phyloP scores from a whole-genome alignment of 2,113 vertebrate species.

The Lycaon pictus region DNA sequence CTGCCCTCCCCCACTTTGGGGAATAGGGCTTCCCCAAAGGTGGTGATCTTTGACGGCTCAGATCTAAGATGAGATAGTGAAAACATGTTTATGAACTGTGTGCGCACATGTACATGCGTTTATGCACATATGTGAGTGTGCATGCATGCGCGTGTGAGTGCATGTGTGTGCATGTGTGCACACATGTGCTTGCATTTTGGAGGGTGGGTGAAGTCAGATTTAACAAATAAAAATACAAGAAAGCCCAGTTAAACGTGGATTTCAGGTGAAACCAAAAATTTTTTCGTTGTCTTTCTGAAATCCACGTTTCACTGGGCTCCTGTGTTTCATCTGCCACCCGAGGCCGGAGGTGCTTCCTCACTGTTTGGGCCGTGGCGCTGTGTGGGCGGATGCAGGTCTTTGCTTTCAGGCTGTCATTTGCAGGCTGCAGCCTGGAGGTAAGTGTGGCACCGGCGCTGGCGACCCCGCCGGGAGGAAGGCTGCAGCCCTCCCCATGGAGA shows the following conservation, averaged over 20 bases:
- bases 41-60: background rate
- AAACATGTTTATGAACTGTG: background rate
- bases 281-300: background rate
- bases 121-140: too few relatives aligned
- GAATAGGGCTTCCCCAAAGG: background rate
- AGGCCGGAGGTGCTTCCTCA: background rate
- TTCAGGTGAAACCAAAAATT: background rate
- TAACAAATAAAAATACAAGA: background rate
- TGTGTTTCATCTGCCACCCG: background rate
- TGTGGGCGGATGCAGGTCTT: background rate
- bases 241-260: background rate
- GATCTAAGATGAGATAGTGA: background rate
- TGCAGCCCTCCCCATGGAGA: rapidly evolving
- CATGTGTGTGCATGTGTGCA: background rate
- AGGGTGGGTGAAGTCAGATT: background rate
- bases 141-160: background rate
- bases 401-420: too few relatives aligned
- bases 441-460: background rate
- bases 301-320: background rate
- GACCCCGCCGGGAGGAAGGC: background rate
- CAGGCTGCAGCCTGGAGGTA: background rate
- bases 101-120: too few relatives aligned
- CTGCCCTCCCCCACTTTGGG: background rate
- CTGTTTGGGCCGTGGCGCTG: background rate
- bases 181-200: background rate